Conservation (phyloP, 2,113 vertebrate genomes). For the Alosa alosa region DNA sequence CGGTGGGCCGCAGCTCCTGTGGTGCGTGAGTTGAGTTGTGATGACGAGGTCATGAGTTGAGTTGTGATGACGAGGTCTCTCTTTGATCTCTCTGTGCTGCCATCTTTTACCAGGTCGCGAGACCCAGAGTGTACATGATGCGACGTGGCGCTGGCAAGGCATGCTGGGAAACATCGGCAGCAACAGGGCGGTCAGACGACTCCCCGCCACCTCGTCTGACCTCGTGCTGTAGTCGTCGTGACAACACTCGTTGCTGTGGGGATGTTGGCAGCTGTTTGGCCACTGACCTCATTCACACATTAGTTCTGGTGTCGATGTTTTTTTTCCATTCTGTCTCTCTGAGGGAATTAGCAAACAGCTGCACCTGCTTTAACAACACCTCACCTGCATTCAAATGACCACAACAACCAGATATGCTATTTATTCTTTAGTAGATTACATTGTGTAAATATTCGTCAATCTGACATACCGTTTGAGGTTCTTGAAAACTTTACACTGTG, state of each 20-base stretch:
- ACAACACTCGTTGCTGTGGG: constrained; percentile 61
- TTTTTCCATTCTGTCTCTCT: constrained; percentile 36
- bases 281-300: constrained; percentile 56
- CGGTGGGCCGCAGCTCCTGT: background rate
- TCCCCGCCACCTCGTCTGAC: constrained; percentile 49
- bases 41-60: constrained; percentile 55
- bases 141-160: constrained; percentile 54
- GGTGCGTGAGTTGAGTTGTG: constrained; percentile 49
- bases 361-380: constrained; percentile 49
- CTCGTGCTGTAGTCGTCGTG: background rate
- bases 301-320: constrained; percentile 57
- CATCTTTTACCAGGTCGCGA: constrained; percentile 60
- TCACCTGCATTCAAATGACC: background rate
- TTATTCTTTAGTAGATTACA: too few relatives aligned
- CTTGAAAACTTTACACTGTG: background rate
- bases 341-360: constrained; percentile 50
- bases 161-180: constrained; percentile 71
- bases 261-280: constrained; percentile 66
- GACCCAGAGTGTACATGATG: constrained; percentile 57
- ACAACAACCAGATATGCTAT: background rate
- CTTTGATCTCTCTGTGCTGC: constrained; percentile 63
- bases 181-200: constrained; percentile 43
- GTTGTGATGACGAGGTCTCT: constrained; percentile 51
- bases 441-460: too few relatives aligned
- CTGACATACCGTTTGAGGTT: too few relatives aligned